Percentiles rank a stretch among this genome's conserved stretches.
Evolutionary conservation across 2,888 invertebrate species (phyloP).

Genomic region (Rhopalosiphum nymphaeae): DNA sequence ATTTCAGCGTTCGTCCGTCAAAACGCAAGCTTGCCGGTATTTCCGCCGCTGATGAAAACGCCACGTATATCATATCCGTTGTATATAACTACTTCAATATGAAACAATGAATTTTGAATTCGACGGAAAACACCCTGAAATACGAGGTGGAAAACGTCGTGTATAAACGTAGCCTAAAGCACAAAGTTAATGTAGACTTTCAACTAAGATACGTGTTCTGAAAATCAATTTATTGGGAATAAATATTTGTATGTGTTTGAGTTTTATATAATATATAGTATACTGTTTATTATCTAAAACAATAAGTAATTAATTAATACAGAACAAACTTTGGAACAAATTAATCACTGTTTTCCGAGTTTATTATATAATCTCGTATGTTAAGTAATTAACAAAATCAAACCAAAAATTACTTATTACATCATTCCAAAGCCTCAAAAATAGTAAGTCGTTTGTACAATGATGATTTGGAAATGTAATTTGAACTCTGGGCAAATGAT

Average conservation of each 20-base stretch:
- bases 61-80: too few relatives aligned
- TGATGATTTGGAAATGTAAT: neutral
- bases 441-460: neutral
- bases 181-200: neutral
- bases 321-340: constrained; percentile 11
- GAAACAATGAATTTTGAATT: too few relatives aligned
- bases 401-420: constrained; percentile 11
- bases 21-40: too few relatives aligned
- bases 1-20: too few relatives aligned
- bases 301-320: constrained; percentile 3
- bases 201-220: neutral
- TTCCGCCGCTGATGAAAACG: too few relatives aligned
- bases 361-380: neutral
- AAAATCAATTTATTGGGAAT: neutral
- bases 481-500: neutral
- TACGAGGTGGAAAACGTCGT: too few relatives aligned
- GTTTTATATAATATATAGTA: neutral
- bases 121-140: too few relatives aligned
- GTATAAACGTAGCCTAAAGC: neutral
- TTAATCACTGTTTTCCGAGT: neutral
- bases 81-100: too few relatives aligned
- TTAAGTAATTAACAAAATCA: constrained; percentile 14
- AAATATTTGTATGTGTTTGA: neutral
- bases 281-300: neutral
- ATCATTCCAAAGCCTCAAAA: neutral